phyloP scores from a whole-genome alignment of 1,140 invertebrate species.

The Dreissena polymorpha region DNA sequence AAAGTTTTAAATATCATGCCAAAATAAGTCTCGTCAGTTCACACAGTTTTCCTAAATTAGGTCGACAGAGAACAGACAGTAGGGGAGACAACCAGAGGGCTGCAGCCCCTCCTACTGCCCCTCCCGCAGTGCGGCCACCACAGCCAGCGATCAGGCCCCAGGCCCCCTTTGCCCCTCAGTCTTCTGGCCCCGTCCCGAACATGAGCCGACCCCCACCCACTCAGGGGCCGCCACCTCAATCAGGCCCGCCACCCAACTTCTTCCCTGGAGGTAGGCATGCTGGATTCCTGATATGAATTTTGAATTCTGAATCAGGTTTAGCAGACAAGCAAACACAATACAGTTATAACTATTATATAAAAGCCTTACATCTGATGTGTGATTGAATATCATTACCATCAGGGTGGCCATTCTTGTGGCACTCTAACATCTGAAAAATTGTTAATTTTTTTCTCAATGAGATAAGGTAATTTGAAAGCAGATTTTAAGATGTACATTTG shows the following conservation, averaged over 20 bases:
- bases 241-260: slow-evolving; percentile 57
- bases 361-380: slow-evolving; percentile 12
- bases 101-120: slow-evolving; percentile 47
- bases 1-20: too few species aligned
- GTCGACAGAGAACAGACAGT: slow-evolving; percentile 25
- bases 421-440: too few species aligned
- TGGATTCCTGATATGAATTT: too few species aligned
- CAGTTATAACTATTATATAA: neutral
- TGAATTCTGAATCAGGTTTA: too few species aligned
- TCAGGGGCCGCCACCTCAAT: slow-evolving; percentile 77
- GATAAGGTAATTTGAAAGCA: too few species aligned
- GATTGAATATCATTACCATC: too few species aligned
- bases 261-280: slow-evolving; percentile 50
- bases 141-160: slow-evolving; percentile 49
- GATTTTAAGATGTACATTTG: too few species aligned
- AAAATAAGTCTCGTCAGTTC: too few species aligned
- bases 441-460: too few species aligned
- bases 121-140: neutral
- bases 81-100: slow-evolving; percentile 23
- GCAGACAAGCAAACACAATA: neutral
- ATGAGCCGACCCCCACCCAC: slow-evolving; percentile 78
- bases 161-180: slow-evolving; percentile 45
- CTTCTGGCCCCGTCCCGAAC: slow-evolving; percentile 52
- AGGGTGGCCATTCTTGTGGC: too few species aligned
- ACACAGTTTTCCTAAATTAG: slow-evolving; percentile 5